Evolutionary conservation across 2,888 invertebrate genomes (phyloP).

Genomic region (Napeogenes inachia): DNA sequence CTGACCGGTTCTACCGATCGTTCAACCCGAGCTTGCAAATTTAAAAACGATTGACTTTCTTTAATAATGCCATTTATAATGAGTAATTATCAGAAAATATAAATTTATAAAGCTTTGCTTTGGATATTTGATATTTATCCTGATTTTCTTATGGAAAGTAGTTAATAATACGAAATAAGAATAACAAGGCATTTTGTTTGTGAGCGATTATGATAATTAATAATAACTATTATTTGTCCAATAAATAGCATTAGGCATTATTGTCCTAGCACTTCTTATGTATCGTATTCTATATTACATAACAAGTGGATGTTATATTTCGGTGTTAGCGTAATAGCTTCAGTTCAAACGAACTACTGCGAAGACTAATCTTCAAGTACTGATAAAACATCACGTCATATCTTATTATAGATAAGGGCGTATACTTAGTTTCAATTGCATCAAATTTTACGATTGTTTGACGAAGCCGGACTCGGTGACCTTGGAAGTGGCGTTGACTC

Average conservation of each 20-base stretch:
- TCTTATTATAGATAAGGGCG: slow-evolving; percentile 26
- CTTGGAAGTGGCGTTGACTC: slow-evolving; percentile 73
- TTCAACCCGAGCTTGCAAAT: slow-evolving; percentile 66
- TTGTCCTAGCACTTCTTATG: too few relatives aligned
- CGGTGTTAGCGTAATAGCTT: not conserved
- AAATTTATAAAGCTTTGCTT: too few relatives aligned
- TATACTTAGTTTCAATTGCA: slow-evolving; percentile 38
- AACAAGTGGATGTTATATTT: too few relatives aligned
- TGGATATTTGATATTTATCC: too few relatives aligned
- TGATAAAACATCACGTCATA: slow-evolving; percentile 24
- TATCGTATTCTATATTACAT: too few relatives aligned
- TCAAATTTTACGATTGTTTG: slow-evolving; percentile 44
- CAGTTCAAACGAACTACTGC: not conserved
- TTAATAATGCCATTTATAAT: slow-evolving; percentile 20
- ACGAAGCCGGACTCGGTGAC: slow-evolving; percentile 52
- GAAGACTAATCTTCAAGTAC: slow-evolving; percentile 8
- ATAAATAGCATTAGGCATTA: too few relatives aligned
- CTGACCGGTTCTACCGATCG: slow-evolving; percentile 68
- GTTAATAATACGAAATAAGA: too few relatives aligned
- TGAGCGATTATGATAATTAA: too few relatives aligned
- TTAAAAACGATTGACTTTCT: slow-evolving; percentile 32
- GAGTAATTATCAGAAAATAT: not conserved
- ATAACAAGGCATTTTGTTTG: too few relatives aligned
- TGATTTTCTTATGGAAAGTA: too few relatives aligned
- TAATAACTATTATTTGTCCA: too few relatives aligned